phyloP scores from a whole-genome alignment of 2,797 vertebrate species.

The Danio choprae region DNA sequence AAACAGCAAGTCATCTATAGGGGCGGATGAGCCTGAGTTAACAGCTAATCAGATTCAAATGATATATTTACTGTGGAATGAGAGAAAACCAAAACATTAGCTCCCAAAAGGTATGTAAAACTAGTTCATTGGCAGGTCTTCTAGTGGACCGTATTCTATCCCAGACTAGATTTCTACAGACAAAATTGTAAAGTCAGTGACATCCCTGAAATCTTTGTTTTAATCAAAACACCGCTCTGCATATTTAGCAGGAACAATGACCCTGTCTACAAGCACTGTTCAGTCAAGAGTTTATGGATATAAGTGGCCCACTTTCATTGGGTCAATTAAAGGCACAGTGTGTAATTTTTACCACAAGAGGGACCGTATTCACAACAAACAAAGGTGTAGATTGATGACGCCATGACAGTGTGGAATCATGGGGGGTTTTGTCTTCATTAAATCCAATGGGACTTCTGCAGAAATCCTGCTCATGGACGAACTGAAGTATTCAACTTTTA shows the following conservation, averaged over 20 bases:
- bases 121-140: neutral
- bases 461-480: too few relatives aligned
- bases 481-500: too few relatives aligned
- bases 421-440: too few relatives aligned
- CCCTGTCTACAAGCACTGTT: neutral
- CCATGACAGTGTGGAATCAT: too few relatives aligned
- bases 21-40: neutral
- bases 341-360: too few relatives aligned
- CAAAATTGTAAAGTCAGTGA: neutral
- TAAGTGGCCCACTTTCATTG: too few relatives aligned
- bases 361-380: too few relatives aligned
- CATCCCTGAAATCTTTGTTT: neutral
- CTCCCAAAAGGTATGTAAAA: neutral
- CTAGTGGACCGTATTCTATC: neutral
- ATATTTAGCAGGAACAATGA: neutral
- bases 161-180: neutral
- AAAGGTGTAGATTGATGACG: too few relatives aligned
- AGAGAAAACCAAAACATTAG: neutral
- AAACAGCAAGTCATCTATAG: neutral
- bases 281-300: neutral
- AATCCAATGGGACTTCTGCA: too few relatives aligned
- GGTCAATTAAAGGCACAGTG: too few relatives aligned
- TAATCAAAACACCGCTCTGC: neutral
- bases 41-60: neutral
- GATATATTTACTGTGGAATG: conserved; percentile 5